Conservation (phyloP, 2,888 invertebrate species). For the Capitulum mitella region DNA sequence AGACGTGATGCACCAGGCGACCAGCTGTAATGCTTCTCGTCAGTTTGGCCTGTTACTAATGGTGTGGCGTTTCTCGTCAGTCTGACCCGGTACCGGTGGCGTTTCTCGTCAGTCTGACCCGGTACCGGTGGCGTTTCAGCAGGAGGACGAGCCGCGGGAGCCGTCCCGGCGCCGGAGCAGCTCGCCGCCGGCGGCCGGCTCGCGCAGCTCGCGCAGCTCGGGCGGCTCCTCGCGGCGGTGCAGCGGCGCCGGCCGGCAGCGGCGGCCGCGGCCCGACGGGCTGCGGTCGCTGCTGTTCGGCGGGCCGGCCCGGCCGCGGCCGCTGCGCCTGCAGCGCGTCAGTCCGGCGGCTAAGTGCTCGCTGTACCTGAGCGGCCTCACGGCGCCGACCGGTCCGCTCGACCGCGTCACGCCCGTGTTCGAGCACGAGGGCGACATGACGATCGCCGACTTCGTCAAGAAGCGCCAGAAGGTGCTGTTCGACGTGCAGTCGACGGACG, state of each 20-base stretch:
- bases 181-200: neutral
- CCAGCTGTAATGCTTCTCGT: no score
- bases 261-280: neutral
- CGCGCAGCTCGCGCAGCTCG: no score
- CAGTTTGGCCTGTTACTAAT: no score
- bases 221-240: neutral
- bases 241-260: no score
- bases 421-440: constrained; percentile 32
- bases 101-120: neutral
- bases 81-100: no score
- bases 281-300: neutral
- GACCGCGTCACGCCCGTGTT: constrained; percentile 35
- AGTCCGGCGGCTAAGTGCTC: neutral
- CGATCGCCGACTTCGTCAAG: constrained; percentile 32
- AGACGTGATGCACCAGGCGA: no score
- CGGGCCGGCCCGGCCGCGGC: neutral
- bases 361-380: constrained; percentile 1
- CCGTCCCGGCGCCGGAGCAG: neutral
- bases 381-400: constrained; percentile 7
- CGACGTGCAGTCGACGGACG: constrained; percentile 27
- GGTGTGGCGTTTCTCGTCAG: no score
- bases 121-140: neutral
- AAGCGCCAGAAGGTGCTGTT: constrained; percentile 33
- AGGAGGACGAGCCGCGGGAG: neutral
- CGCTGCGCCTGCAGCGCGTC: neutral